Evolutionary conservation across 2,113 vertebrate species (phyloP).

Genomic region (Menura novaehollandiae): DNA sequence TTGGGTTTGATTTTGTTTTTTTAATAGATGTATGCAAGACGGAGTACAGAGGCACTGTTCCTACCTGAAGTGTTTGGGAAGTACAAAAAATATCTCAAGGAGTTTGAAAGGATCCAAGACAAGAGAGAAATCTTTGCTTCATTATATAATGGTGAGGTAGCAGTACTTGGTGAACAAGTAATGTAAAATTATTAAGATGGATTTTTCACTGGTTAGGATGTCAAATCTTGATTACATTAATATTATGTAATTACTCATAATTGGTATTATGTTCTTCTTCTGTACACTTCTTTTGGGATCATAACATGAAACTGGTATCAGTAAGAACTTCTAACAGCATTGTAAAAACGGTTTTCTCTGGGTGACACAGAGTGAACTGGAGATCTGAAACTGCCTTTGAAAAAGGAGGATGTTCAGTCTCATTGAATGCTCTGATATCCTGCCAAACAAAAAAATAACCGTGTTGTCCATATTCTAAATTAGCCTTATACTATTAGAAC

Average conservation of each 20-base stretch:
- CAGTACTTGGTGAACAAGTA: background rate
- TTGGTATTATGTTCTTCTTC: background rate
- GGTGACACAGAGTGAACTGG: background rate
- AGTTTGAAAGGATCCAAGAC: background rate
- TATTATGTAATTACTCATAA: background rate
- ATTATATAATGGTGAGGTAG: background rate
- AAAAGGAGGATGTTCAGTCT: background rate
- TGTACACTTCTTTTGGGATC: background rate
- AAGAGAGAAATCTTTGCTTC: background rate
- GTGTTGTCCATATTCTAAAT: rapidly evolving
- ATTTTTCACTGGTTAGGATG: background rate
- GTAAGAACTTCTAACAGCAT: background rate
- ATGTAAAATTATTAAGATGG: background rate
- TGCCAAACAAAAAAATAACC: background rate
- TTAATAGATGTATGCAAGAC: background rate
- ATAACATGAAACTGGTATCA: background rate
- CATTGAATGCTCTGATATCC: background rate
- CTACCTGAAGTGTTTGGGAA: background rate
- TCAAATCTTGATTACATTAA: background rate
- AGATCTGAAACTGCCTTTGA: background rate
- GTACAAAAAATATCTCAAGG: background rate
- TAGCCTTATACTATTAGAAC: background rate
- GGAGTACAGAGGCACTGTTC: background rate
- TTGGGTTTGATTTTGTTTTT: background rate
- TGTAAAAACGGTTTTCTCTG: background rate